Evolutionary conservation across 2,888 invertebrate species (phyloP).

Genomic region (Lomographa bimaculata): DNA sequence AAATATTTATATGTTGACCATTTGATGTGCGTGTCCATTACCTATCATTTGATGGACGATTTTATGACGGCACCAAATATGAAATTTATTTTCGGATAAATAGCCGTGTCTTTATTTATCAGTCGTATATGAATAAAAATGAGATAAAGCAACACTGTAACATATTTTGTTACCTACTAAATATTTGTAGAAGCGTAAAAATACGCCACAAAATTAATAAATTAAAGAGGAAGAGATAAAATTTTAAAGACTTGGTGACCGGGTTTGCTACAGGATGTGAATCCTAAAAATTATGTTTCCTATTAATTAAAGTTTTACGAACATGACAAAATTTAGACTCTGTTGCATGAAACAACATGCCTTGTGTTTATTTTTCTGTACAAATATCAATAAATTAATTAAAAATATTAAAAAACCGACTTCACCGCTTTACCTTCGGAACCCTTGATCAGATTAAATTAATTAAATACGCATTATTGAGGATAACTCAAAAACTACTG

Average conservation of each 20-base stretch:
- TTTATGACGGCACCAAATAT: conserved; percentile 28
- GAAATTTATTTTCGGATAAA: conserved; percentile 27
- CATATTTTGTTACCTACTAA: conserved; percentile 16
- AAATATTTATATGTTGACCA: conserved; percentile 31
- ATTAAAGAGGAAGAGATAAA: conserved; percentile 30
- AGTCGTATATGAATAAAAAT: conserved; percentile 22
- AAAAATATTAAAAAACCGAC: too few relatives aligned
- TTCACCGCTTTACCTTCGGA: too few relatives aligned
- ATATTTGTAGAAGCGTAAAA: conserved; percentile 13
- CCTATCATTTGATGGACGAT: conserved; percentile 21
- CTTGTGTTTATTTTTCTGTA: neutral
- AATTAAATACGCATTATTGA: too few relatives aligned
- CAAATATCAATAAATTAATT: too few relatives aligned
- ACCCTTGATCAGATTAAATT: too few relatives aligned
- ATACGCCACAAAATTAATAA: conserved; percentile 17
- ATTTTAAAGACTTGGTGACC: conserved; percentile 24
- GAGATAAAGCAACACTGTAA: conserved; percentile 15
- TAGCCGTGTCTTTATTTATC: conserved; percentile 30
- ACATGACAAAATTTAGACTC: conserved; percentile 25
- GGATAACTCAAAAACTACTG: too few relatives aligned
- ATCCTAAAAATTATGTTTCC: conserved; percentile 24
- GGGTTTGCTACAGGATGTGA: conserved; percentile 24
- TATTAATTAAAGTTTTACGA: conserved; percentile 24
- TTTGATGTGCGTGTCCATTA: conserved; percentile 29
- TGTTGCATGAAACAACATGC: conserved; percentile 14